Evolutionary conservation across 1,140 invertebrate genomes (phyloP), one percentile per base, ranked within the genome.

Genomic region (Bombus huntii): DNA sequence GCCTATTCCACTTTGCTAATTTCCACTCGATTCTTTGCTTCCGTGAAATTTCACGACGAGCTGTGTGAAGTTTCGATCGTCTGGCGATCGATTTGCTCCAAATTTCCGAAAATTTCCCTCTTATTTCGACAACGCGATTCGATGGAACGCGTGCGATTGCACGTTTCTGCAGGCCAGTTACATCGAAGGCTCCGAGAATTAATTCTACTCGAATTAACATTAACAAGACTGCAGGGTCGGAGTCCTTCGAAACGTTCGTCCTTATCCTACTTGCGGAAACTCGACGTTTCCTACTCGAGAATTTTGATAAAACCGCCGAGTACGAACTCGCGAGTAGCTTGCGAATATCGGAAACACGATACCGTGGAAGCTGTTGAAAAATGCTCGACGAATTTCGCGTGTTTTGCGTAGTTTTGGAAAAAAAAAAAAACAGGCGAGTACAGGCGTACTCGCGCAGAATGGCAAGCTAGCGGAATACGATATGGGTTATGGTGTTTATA

Each of bases 401-500:
- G 28, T 62, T 62, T n/a, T n/a, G 1, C 59, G 28, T 28, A 62
- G 34, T 70, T 70, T n/a, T 44, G 37, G 31, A 31, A 31, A 37
- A 37, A 37, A 37, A 37, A 37, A 15, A 12, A 47, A 3, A 44
- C 22, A 3, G 42, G 2, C 6, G 34, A 34, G 31, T 10, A 22
- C 34, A 13, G 10, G 68, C 31, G 22, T 28, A 28, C 3, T 37
- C 13, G 6, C 4, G 57, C 28, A 3, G 0, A 66, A 66, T 57
- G 71, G 79, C 53, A 44, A 13, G 28, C 42, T 1, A 0, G 25
- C 9, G 31, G 47, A 78, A 71, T 84, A 53, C 75, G 1, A 84
- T 73, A 89, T 71, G 53, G 66, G 73, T 85, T 83, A 83, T 72
- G 53, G 80, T 78, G 83, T 70, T 57, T 78, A 37, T 47, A 62